Percentiles rank a stretch among this genome's conserved stretches.
Evolutionary conservation across 2,113 vertebrate genomes (phyloP).

Genomic region (Chloropsis hardwickii): DNA sequence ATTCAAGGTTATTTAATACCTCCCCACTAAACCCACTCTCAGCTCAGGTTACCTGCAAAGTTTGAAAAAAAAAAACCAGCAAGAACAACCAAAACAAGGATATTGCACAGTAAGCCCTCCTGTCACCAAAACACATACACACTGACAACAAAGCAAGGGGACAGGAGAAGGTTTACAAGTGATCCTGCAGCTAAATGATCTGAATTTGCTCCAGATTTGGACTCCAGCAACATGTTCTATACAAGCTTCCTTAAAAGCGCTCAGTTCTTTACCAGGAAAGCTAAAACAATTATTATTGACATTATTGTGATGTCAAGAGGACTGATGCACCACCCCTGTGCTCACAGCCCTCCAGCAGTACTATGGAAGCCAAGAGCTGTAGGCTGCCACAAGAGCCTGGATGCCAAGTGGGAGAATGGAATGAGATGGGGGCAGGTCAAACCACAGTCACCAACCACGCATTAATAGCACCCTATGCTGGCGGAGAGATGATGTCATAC

Average conservation of each 20-base stretch:
- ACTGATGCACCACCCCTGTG: background rate
- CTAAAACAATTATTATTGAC: background rate
- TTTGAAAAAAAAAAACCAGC: background rate
- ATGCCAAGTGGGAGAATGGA: background rate
- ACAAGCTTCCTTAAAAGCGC: background rate
- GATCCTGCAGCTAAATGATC: background rate
- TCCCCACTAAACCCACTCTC: background rate
- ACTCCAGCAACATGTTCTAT: background rate
- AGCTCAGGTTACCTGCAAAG: background rate
- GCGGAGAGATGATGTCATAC: background rate
- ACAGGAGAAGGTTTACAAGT: background rate
- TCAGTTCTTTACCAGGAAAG: background rate
- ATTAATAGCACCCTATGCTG: background rate
- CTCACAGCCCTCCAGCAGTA: background rate
- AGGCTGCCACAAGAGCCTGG: background rate
- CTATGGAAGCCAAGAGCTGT: accelerated
- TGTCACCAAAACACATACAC: background rate
- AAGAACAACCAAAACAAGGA: background rate
- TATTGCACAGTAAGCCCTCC: background rate
- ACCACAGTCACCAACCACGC: background rate
- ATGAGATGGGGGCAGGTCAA: background rate
- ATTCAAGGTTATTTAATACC: background rate
- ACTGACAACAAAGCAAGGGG: background rate
- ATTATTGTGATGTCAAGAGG: background rate
- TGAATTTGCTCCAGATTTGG: background rate